A percentile compares a stretch with the other conserved stretches of the same genome.
Evolutionary conservation across 2,888 invertebrate genomes (phyloP).

Genomic region (Lampropteryx suffumata): DNA sequence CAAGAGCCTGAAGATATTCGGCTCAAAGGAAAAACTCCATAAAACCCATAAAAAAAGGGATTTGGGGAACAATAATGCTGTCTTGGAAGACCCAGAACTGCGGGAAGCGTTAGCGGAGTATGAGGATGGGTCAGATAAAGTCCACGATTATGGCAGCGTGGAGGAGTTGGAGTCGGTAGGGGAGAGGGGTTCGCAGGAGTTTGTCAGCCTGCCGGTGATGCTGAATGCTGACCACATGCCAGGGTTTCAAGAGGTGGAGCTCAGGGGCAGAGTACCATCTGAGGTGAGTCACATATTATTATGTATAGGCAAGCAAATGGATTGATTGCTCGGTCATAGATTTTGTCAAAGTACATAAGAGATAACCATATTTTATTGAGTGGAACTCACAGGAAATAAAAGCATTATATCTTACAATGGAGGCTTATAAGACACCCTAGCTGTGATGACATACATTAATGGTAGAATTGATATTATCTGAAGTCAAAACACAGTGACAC

Average conservation of each 20-base stretch:
- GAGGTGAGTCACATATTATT: constrained; percentile 56
- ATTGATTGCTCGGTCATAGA: no score
- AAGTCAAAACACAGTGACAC: no score
- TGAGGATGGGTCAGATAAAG: constrained; percentile 61
- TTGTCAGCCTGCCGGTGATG: constrained; percentile 74
- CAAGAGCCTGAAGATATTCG: constrained; percentile 76
- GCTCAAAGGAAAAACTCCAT: constrained; percentile 79
- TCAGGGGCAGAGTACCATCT: constrained; percentile 70
- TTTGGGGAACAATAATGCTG: constrained; percentile 76
- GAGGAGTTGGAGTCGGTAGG: constrained; percentile 74
- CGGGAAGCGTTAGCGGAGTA: constrained; percentile 58
- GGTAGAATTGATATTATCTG: no score
- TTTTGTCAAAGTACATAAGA: no score
- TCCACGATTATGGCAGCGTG: constrained; percentile 70
- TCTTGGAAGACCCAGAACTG: constrained; percentile 75
- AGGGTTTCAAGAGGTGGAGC: constrained; percentile 76
- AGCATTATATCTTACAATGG: no score
- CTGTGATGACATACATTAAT: no score
- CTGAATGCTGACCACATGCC: constrained; percentile 76
- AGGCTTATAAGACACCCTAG: no score
- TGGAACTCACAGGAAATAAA: no score
- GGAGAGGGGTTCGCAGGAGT: constrained; percentile 74
- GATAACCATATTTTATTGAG: no score
- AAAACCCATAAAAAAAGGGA: constrained; percentile 75
- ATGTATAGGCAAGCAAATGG: no score